Conservation (phyloP, 2,888 invertebrate genomes). For the Erebia ligea region DNA sequence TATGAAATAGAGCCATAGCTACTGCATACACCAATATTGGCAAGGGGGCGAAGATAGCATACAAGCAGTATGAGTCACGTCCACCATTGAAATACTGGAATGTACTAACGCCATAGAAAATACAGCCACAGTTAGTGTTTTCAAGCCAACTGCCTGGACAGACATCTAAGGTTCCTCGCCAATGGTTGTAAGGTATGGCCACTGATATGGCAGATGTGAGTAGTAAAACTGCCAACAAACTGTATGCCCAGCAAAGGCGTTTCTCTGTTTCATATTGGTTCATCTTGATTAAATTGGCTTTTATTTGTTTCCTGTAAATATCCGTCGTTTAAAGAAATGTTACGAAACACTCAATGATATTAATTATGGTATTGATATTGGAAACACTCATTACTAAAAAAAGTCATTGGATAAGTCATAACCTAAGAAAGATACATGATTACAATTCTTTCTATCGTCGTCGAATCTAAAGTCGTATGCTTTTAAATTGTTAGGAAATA, state of each 20-base stretch:
- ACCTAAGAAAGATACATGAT: too few relatives aligned
- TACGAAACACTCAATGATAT: not conserved
- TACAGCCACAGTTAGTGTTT: constrained; percentile 87
- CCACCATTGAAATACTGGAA: constrained; percentile 86
- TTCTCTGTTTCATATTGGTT: constrained; percentile 73
- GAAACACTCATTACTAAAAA: too few relatives aligned
- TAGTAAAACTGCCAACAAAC: constrained; percentile 58
- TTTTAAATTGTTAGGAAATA: too few relatives aligned
- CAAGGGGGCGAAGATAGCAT: constrained; percentile 86
- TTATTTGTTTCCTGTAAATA: constrained; percentile 6
- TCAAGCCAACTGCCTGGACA: constrained; percentile 82
- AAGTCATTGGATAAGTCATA: too few relatives aligned
- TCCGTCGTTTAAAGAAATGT: not conserved
- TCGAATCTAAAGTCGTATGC: too few relatives aligned
- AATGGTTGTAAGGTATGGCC: constrained; percentile 87
- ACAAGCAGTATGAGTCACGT: constrained; percentile 85
- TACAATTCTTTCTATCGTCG: too few relatives aligned
- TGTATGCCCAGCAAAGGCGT: constrained; percentile 66
- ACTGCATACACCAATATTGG: constrained; percentile 85
- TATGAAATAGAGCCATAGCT: constrained; percentile 86
- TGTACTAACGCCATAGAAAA: constrained; percentile 85
- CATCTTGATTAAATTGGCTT: constrained; percentile 49
- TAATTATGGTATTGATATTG: too few relatives aligned
- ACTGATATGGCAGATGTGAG: constrained; percentile 72
- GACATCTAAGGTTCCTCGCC: constrained; percentile 86